A percentile compares a stretch with the other conserved stretches of the same genome.
These are phyloP conservation scores for Campopleginae sp. DNA, from an alignment of 2,888 invertebrate species.

Conservation along the genomic window DNA sequence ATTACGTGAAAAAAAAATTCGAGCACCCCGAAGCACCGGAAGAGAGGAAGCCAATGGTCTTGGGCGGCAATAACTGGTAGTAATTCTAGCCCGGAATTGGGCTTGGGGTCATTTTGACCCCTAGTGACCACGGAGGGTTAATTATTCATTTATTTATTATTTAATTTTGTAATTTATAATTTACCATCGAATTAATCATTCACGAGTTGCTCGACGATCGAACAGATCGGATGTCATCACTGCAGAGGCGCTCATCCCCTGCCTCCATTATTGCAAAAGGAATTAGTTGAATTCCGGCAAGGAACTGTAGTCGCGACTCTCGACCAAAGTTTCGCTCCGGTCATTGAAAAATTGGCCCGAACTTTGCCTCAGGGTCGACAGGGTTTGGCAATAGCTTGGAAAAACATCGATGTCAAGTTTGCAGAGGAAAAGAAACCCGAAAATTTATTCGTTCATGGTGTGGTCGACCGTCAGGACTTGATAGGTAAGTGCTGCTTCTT, in stretches of 20 bases:
- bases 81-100: too few species aligned
- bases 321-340: slow-evolving; percentile 73
- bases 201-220: slow-evolving; percentile 1
- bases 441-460: slow-evolving; percentile 76
- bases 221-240: slow-evolving; percentile 81
- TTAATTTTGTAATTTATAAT: too few species aligned
- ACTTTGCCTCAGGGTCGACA: slow-evolving; percentile 78
- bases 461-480: slow-evolving; percentile 80
- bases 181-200: too few species aligned
- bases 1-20: too few species aligned
- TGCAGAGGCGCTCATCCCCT: slow-evolving; percentile 80
- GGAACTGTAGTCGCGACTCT: slow-evolving; percentile 78
- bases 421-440: slow-evolving; percentile 70
- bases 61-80: too few species aligned
- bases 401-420: slow-evolving; percentile 69
- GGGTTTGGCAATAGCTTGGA: slow-evolving; percentile 81
- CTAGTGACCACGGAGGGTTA: too few species aligned
- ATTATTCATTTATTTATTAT: too few species aligned
- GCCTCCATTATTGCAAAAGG: slow-evolving; percentile 76
- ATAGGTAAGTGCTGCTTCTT: slow-evolving; percentile 74
- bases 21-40: too few species aligned
- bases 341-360: slow-evolving; percentile 76
- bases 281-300: slow-evolving; percentile 77
- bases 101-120: too few species aligned
- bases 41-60: too few species aligned